A percentile compares a stretch with the other conserved stretches of the same genome.
phyloP scores from a whole-genome alignment of 2,797 vertebrate species.

The Smutsia gigantea region DNA sequence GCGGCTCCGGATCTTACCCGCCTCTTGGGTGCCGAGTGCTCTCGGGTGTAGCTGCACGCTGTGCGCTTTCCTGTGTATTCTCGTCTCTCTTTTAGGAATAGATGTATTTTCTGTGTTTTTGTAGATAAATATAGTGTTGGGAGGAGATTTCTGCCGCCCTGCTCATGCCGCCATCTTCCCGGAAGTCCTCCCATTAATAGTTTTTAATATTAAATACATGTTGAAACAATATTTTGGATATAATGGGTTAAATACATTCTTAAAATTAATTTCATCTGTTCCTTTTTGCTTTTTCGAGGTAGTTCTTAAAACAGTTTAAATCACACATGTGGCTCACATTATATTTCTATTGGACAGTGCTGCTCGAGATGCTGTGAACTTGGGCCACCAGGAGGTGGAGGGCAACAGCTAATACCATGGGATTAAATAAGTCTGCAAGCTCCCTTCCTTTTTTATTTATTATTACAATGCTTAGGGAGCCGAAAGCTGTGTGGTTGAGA shows the following conservation, averaged over 20 bases:
- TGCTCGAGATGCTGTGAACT: not conserved
- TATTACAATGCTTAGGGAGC: not conserved
- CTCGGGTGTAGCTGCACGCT: too few species aligned
- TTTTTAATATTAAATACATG: conserved; percentile 31
- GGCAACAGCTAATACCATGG: not conserved
- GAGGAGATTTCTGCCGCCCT: too few species aligned
- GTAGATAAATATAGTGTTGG: too few species aligned
- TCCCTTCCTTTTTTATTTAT: not conserved
- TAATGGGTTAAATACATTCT: conserved; percentile 20
- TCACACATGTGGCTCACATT: not conserved
- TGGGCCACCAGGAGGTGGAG: not conserved
- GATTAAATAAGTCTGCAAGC: not conserved
- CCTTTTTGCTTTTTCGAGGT: not conserved
- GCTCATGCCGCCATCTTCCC: too few species aligned
- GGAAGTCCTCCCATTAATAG: too few species aligned
- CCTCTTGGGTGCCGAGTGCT: too few species aligned
- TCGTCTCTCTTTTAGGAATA: too few species aligned
- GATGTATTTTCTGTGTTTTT: too few species aligned
- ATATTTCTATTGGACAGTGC: not conserved
- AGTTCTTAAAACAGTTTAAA: conserved; percentile 25
- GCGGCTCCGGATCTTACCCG: too few species aligned
- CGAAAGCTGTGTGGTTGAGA: not conserved
- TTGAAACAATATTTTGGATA: conserved; percentile 52
- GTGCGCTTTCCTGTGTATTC: too few species aligned
- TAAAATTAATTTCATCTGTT: conserved; percentile 25